Conservation (phyloP, 2,113 vertebrate species). For the Eurystomus gularis region DNA sequence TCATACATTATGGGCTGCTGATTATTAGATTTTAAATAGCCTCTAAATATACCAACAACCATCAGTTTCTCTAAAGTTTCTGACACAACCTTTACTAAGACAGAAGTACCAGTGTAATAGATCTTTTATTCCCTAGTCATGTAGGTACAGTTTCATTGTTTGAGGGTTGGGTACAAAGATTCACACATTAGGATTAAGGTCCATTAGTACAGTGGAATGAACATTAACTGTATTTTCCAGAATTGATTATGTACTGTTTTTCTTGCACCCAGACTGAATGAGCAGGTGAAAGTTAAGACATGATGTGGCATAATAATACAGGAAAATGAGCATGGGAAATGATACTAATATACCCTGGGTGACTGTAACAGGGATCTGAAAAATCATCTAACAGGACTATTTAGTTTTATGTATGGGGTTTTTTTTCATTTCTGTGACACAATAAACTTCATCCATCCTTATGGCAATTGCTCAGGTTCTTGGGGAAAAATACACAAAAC, state of each 20-base stretch:
- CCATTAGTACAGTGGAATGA: not conserved
- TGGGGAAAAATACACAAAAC: not conserved
- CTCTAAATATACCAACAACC: not conserved
- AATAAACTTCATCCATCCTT: not conserved
- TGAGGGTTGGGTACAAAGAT: not conserved
- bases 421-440: not conserved
- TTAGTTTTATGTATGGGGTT: not conserved
- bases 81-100: not conserved
- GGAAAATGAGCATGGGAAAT: not conserved
- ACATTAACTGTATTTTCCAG: not conserved
- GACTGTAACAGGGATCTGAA: not conserved
- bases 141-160: not conserved
- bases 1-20: not conserved
- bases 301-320: not conserved
- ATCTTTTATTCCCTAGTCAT: not conserved
- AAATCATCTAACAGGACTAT: not conserved
- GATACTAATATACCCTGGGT: not conserved
- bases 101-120: not conserved
- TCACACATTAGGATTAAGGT: not conserved
- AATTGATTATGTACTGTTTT: not conserved
- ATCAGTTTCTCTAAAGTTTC: not conserved
- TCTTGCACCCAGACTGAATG: not conserved
- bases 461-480: not conserved
- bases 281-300: not conserved
- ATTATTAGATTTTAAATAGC: not conserved